Evolutionary conservation across 92 coral and sea anemone species (phyloP).

Genomic region (Porites rus): DNA sequence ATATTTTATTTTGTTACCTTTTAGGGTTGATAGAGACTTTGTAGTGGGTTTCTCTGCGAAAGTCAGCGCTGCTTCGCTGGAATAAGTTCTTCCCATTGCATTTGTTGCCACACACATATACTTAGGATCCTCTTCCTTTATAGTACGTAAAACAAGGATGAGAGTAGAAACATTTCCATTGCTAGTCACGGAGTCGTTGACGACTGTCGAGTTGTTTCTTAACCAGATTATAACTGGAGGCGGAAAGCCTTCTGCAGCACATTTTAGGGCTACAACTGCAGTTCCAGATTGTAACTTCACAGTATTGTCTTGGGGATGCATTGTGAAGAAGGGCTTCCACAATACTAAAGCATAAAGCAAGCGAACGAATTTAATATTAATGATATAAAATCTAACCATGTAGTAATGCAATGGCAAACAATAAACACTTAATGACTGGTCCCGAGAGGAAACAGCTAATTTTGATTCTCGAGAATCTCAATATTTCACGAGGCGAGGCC

Average conservation of each 20-base stretch:
- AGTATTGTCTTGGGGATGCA: constrained; percentile 9
- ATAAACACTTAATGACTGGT: too few species aligned
- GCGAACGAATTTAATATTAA: background rate
- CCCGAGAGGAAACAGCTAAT: too few species aligned
- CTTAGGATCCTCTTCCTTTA: background rate
- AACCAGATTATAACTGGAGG: constrained; percentile 62
- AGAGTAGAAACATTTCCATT: constrained; percentile 16
- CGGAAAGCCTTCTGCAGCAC: constrained; percentile 55
- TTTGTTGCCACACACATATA: constrained; percentile 45
- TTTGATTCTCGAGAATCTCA: too few species aligned
- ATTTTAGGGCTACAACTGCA: background rate
- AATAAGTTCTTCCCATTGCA: constrained; percentile 10
- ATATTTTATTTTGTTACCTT: too few species aligned
- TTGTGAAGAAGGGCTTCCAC: constrained; percentile 26
- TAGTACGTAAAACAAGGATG: background rate
- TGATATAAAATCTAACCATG: background rate
- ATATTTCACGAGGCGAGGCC: too few species aligned
- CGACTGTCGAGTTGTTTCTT: constrained; percentile 27
- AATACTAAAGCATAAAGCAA: background rate
- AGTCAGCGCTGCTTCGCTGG: constrained; percentile 16
- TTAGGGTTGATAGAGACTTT: too few species aligned
- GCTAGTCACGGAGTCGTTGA: background rate
- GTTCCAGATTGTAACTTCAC: background rate
- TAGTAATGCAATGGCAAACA: too few species aligned
- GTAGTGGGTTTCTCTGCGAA: background rate